A percentile compares a stretch with the other conserved stretches of the same genome.
These are phyloP conservation scores for Falco concolor DNA, from an alignment of 2,797 vertebrate genomes.

Conservation along the genomic window DNA sequence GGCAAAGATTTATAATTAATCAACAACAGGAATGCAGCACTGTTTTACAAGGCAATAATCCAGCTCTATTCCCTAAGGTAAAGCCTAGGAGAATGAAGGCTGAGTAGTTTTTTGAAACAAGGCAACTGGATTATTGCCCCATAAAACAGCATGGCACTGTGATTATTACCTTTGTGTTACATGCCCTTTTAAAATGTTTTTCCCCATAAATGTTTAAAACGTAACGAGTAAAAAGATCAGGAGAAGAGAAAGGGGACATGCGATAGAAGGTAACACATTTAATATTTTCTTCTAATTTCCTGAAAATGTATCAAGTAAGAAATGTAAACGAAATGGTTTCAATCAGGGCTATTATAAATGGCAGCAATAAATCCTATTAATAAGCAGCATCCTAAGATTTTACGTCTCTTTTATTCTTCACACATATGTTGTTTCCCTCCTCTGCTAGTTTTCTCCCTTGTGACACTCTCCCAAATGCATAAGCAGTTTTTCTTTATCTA, in stretches of 20 bases:
- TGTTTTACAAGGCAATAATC: slow-evolving; percentile 64
- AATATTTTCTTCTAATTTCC: not conserved
- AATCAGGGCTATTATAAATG: not conserved
- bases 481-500: not conserved
- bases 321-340: not conserved
- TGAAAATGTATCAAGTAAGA: not conserved
- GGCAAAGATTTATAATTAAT: slow-evolving; percentile 50
- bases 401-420: not conserved
- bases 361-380: slow-evolving; percentile 49
- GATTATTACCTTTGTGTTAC: slow-evolving; percentile 58
- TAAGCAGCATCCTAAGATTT: not conserved
- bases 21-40: not conserved
- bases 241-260: not conserved
- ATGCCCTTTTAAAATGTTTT: slow-evolving; percentile 37
- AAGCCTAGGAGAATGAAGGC: slow-evolving; percentile 28
- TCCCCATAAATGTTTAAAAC: slow-evolving; percentile 56
- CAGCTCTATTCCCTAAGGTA: slow-evolving; percentile 34
- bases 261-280: not conserved
- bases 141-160: slow-evolving; percentile 54
- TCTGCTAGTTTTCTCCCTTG: not conserved
- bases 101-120: slow-evolving; percentile 57
- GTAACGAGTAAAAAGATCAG: slow-evolving; percentile 1
- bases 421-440: not conserved
- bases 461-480: not conserved
- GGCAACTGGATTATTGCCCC: slow-evolving; percentile 52